These are phyloP conservation scores for Drosophila sucinea DNA, from an alignment of 1,140 invertebrate genomes.

Conservation along the genomic window DNA sequence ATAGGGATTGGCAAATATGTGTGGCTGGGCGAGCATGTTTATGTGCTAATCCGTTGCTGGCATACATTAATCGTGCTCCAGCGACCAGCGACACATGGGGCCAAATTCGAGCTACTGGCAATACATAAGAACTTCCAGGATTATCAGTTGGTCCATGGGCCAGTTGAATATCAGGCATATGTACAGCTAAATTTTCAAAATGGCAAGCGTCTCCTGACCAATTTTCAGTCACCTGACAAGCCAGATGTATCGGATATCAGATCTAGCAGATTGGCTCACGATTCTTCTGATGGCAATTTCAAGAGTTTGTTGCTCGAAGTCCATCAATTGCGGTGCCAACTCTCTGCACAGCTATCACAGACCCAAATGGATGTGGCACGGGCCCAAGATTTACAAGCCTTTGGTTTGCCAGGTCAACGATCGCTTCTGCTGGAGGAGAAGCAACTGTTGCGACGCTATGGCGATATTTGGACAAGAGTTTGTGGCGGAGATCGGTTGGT, in stretches of 20 bases:
- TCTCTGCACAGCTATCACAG: constrained; percentile 39
- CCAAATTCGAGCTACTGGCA: constrained; percentile 44
- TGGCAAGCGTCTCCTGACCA: constrained; percentile 49
- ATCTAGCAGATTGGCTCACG: neutral
- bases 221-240: constrained; percentile 38
- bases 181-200: constrained; percentile 52
- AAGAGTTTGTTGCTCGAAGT: constrained; percentile 48
- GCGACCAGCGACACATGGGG: constrained; percentile 35
- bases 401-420: constrained; percentile 47
- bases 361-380: constrained; percentile 51
- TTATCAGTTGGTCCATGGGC: constrained; percentile 40
- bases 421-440: constrained; percentile 65
- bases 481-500: constrained; percentile 46
- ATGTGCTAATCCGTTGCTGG: constrained; percentile 61
- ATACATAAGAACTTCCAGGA: constrained; percentile 32
- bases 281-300: constrained; percentile 13
- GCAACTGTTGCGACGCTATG: constrained; percentile 52
- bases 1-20: constrained; percentile 55
- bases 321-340: constrained; percentile 43
- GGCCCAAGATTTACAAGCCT: constrained; percentile 31
- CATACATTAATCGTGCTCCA: constrained; percentile 44
- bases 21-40: constrained; percentile 48
- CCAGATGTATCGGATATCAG: neutral
- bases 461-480: constrained; percentile 64
- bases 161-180: constrained; percentile 53